Base-by-base conservation (phyloP, 2,113 vertebrate species). In the Amblyopsis rosae region DNA sequence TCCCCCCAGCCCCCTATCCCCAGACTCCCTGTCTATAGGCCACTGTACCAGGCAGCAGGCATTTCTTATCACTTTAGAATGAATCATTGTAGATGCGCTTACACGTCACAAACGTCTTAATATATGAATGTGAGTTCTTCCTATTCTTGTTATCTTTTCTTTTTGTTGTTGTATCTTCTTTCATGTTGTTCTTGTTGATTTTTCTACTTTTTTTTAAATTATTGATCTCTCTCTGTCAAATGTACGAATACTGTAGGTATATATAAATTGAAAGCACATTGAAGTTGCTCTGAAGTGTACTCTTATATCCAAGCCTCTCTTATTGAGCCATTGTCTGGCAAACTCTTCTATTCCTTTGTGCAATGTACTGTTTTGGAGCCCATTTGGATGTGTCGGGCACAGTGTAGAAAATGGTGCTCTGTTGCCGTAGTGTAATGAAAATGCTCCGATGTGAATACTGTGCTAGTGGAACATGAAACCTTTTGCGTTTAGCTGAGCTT, bases 61-160 rank as follows among this genome's bases (percentile, higher is more conserved):
- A 46, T 88, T 87, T 90, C 86, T 83, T 82, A 80, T 84, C 85
- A 81, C 83, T 35, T 85, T 85, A 82, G 74, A 87, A 80, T 87
- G 87, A 79, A 85, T 89, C 90, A 82, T 81, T 89, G 73, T 89
- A 86, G 87, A 87, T 71, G 87, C 87, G 89, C 88, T 87, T 85
- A 91, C 85, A 79, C 83, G 85, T 89, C 89, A 90, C 86, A 3
- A 88, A 89, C 79, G 88, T 93, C 90, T 92, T 92, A 91, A 91
- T 83, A 82, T 92, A 70, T 86, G 85, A 88, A 90, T 91, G 84
- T 90, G 83, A 86, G 86, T 87, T 12, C 3, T 81, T 80, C 79
- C 60, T 45, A 1, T 54, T 26, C 17, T 48, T 64, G 35, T 51
- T 51, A 65, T 76, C 59, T 55, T 75, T 79, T 67, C 53, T 41